Evolutionary conservation across 2,113 vertebrate species (phyloP).

Genomic region (Rostratula benghalensis): DNA sequence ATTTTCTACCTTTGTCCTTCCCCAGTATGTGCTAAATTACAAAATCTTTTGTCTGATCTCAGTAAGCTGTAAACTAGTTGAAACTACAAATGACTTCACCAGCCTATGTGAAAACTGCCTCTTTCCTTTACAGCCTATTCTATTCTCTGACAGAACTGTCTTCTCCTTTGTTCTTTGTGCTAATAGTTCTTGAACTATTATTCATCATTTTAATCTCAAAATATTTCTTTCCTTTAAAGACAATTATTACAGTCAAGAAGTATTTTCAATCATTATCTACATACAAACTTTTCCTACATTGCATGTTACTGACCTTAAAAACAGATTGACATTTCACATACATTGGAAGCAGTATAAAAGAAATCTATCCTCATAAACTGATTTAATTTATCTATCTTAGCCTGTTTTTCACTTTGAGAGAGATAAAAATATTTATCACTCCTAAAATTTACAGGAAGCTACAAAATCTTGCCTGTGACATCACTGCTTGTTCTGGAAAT

Average conservation of each 20-base stretch:
- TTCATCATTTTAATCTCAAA: background rate
- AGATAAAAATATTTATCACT: background rate
- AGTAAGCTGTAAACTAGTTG: background rate
- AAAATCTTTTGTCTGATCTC: background rate
- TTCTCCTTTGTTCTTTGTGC: background rate
- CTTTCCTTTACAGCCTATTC: background rate
- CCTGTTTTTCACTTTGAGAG: background rate
- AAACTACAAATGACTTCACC: background rate
- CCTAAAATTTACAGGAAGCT: background rate
- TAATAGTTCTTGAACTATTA: background rate
- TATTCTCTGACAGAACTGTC: background rate
- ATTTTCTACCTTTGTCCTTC: background rate
- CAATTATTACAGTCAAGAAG: background rate
- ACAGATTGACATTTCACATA: background rate
- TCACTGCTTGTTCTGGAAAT: background rate
- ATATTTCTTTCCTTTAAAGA: background rate
- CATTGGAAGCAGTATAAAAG: background rate
- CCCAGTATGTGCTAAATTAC: background rate
- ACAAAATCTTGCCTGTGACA: background rate
- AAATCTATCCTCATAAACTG: background rate
- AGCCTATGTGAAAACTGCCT: background rate
- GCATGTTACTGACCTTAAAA: background rate
- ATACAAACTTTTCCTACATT: background rate
- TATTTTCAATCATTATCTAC: background rate
- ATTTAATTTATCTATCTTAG: background rate